Conservation (phyloP, 2,888 invertebrate species). For the Stenodera caucasica region DNA sequence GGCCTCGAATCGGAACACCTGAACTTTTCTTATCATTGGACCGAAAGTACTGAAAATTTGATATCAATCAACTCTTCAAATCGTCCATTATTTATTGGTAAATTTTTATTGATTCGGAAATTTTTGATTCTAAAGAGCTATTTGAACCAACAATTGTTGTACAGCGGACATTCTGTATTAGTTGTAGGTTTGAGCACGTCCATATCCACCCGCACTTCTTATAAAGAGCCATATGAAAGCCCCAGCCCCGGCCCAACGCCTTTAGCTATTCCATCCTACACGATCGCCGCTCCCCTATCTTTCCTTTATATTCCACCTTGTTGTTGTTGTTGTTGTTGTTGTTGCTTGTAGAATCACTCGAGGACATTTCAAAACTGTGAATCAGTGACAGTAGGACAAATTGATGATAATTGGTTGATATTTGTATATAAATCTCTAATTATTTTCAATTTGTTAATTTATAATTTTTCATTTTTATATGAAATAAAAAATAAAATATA, state of each 20-base stretch:
- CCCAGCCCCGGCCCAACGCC: constrained; percentile 37
- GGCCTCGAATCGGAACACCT: no score
- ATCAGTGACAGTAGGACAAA: constrained; percentile 16
- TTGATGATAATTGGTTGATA: constrained; percentile 14
- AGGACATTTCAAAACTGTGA: constrained; percentile 13
- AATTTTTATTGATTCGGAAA: no score
- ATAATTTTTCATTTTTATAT: not conserved
- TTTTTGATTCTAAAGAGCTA: no score
- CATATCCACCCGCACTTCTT: constrained; percentile 42
- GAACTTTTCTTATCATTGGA: no score
- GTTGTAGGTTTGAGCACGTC: constrained; percentile 37
- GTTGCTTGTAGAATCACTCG: constrained; percentile 29
- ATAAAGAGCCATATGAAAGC: constrained; percentile 1
- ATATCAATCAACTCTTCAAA: no score
- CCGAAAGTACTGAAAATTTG: no score
- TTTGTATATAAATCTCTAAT: not conserved
- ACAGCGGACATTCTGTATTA: constrained; percentile 9
- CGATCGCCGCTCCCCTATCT: constrained; percentile 40
- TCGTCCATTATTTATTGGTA: no score
- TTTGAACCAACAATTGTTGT: no score
- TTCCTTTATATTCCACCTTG: constrained; percentile 14
- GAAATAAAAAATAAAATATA: not conserved
- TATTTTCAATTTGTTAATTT: not conserved
- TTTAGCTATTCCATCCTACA: constrained; percentile 35
- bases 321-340: constrained; percentile 11